A percentile compares a stretch with the other conserved stretches of the same genome.
Evolutionary conservation across 2,888 invertebrate genomes (phyloP).

Genomic region (Agrilus biguttatus): DNA sequence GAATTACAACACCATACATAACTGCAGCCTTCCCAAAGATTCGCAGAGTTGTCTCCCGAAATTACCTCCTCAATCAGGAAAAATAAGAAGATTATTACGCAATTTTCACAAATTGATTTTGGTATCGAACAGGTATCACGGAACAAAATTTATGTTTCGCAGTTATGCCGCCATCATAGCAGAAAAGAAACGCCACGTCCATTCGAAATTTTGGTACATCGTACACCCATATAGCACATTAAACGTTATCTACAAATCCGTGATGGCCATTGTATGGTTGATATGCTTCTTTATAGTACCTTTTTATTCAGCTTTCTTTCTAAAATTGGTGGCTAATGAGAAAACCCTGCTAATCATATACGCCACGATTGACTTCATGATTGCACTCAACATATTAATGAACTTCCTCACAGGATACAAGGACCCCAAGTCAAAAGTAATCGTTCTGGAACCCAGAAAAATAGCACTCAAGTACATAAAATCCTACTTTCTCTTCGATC

Average conservation of each 20-base stretch:
- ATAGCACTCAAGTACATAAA: conserved; percentile 3
- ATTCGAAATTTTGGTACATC: conserved; percentile 20
- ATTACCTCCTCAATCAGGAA: conserved; percentile 23
- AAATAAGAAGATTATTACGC: conserved; percentile 16
- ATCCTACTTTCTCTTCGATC: too few relatives aligned
- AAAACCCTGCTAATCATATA: too few relatives aligned
- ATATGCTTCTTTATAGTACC: conserved; percentile 8
- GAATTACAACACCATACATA: conserved; percentile 10
- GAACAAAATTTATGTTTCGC: conserved; percentile 19
- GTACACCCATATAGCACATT: conserved; percentile 25
- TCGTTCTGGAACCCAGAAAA: conserved; percentile 18
- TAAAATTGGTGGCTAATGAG: neutral
- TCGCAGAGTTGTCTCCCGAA: conserved; percentile 25
- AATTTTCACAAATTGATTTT: conserved; percentile 21
- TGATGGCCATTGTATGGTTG: conserved; percentile 9
- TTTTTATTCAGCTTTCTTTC: conserved; percentile 5
- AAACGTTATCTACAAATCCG: conserved; percentile 6
- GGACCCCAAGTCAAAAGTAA: conserved; percentile 17
- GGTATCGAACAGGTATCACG: conserved; percentile 19
- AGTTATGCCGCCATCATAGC: conserved; percentile 23
- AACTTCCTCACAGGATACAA: conserved; percentile 13
- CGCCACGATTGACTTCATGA: neutral
- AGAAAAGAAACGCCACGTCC: conserved; percentile 24
- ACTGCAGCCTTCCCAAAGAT: conserved; percentile 18
- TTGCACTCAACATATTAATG: neutral